A percentile compares a stretch with the other conserved stretches of the same genome.
phyloP scores from a whole-genome alignment of 2,797 vertebrate genomes.

The Sparidentex hasta region DNA sequence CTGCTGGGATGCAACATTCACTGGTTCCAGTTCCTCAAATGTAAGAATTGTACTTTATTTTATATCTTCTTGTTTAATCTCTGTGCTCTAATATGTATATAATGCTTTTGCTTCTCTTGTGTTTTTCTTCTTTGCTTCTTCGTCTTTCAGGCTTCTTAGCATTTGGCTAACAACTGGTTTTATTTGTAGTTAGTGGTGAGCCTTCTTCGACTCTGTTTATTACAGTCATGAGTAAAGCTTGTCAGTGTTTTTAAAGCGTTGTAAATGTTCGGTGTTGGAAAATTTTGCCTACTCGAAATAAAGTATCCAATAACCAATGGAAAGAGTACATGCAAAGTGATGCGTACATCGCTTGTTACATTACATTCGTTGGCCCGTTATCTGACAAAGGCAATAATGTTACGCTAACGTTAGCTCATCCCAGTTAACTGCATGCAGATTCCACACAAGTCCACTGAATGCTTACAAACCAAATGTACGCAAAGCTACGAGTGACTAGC shows the following conservation, averaged over 20 bases:
- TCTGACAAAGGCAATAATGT: not conserved
- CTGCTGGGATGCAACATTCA: slow-evolving; percentile 15
- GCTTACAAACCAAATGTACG: not conserved
- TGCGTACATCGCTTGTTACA: not conserved
- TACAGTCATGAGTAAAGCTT: too few species aligned
- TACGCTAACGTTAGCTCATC: not conserved
- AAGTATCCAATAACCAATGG: not conserved
- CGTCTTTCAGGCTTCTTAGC: too few species aligned
- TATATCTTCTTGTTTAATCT: too few species aligned
- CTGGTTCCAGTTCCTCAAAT: not conserved
- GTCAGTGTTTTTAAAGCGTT: not conserved
- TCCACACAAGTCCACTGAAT: not conserved
- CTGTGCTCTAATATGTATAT: too few species aligned
- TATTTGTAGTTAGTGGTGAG: too few species aligned
- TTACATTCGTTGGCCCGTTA: not conserved
- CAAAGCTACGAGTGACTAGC: not conserved
- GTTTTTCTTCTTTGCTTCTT: too few species aligned
- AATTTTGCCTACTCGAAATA: not conserved
- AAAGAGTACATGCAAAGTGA: not conserved
- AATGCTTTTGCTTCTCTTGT: too few species aligned
- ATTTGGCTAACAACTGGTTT: too few species aligned
- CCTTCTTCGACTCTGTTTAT: too few species aligned
- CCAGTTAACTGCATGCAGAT: too few species aligned
- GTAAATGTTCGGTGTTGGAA: not conserved
- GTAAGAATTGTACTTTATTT: not conserved